Evolutionary conservation across 2,113 vertebrate genomes (phyloP).

Genomic region (Phrynocephalus versicolor): DNA sequence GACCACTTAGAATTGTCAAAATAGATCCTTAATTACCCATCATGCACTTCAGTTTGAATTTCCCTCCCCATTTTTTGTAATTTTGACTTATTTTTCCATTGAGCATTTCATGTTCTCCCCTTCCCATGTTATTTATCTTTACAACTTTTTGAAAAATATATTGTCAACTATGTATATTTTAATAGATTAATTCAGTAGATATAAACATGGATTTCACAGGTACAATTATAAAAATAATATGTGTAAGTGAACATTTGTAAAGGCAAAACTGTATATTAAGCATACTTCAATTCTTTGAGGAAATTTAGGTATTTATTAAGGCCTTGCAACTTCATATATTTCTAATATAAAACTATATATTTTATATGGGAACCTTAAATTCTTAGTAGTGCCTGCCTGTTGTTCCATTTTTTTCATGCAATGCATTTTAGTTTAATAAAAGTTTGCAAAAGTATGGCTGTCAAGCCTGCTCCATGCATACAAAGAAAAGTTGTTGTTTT

Average conservation of each 20-base stretch:
- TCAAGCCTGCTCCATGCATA: no score
- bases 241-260: neutral
- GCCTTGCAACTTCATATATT: slow-evolving; percentile 51
- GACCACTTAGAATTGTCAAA: slow-evolving; percentile 88
- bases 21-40: slow-evolving; percentile 80
- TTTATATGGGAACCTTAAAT: no score
- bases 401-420: no score
- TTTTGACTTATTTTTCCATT: slow-evolving; percentile 68
- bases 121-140: slow-evolving; percentile 75
- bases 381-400: no score
- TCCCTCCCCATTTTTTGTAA: slow-evolving; percentile 67
- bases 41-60: slow-evolving; percentile 78
- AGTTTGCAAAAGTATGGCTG: no score
- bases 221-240: neutral
- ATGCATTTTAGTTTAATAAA: no score
- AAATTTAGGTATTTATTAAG: no score
- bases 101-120: slow-evolving; percentile 71
- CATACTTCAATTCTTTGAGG: no score
- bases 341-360: no score
- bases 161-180: slow-evolving; percentile 67
- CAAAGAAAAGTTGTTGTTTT: no score
- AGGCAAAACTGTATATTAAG: slow-evolving; percentile 39
- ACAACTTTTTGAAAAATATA: slow-evolving; percentile 69
- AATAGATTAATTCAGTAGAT: slow-evolving; percentile 72
- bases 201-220: neutral